These are phyloP conservation scores for Spodoptera exigua DNA, from an alignment of 2,888 invertebrate genomes.

Conservation along the genomic window DNA sequence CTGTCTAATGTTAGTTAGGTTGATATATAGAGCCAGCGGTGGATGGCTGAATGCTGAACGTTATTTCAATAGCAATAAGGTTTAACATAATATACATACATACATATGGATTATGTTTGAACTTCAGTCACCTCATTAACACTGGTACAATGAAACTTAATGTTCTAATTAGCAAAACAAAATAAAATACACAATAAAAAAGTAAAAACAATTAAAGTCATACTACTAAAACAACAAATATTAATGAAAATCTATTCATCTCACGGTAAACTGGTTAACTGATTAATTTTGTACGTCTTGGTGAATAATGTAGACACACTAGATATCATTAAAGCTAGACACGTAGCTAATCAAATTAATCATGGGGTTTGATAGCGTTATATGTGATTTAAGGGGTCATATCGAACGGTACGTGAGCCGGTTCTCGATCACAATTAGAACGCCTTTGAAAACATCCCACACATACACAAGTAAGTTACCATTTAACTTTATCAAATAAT, in stretches of 20 bases:
- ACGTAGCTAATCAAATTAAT: constrained; percentile 77
- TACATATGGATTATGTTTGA: too few species aligned
- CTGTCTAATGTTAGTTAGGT: too few species aligned
- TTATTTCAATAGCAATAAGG: too few species aligned
- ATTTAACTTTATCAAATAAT: constrained; percentile 4
- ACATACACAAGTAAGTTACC: constrained; percentile 11
- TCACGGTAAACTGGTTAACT: constrained; percentile 43
- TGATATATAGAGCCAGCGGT: too few species aligned
- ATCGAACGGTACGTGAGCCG: constrained; percentile 69
- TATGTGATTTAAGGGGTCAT: constrained; percentile 77
- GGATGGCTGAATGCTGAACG: too few species aligned
- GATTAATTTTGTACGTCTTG: constrained; percentile 57
- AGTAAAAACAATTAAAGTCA: constrained; percentile 2
- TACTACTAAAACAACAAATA: constrained; percentile 13
- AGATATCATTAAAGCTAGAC: constrained; percentile 65
- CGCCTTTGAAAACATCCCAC: constrained; percentile 48
- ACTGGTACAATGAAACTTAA: too few species aligned
- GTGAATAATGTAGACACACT: constrained; percentile 57
- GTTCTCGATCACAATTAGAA: constrained; percentile 63
- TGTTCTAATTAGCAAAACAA: too few species aligned
- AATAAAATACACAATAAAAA: not conserved
- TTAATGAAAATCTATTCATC: constrained; percentile 44
- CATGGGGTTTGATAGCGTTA: constrained; percentile 76
- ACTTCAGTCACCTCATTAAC: too few species aligned
- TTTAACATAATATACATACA: too few species aligned